Base-by-base conservation (phyloP, 2,113 vertebrate species). In the Ranitomeya imitator region DNA sequence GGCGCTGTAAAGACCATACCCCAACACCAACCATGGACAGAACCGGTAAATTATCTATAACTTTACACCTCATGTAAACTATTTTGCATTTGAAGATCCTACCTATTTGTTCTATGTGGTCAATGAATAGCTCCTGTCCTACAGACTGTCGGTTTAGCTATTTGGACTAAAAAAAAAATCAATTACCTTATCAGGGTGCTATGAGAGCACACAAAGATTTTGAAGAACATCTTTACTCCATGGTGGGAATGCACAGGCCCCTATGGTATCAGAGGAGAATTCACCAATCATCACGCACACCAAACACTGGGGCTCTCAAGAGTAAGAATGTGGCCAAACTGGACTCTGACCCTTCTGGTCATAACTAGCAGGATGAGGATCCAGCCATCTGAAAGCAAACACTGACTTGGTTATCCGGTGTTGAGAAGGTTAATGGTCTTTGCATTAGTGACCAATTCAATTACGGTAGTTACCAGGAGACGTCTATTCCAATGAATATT, bases 381-480 rank as follows among this genome's bases (percentile, higher is more conserved):
- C 51, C 76, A 55, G 52, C 12, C 19, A 79, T 55, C 52, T 13
- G 15, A 55, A 79, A 57, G 57, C 76, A 78, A 78, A 78, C 76
- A 52, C 51, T n/a, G 52, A 57, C 77, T 57, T 23, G 51, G 51
- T 23, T n/a, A 21, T 79, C 77, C n/a, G 52, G 51, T 79, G 77
- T 16, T 59, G 45, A 83, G 61, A 67, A 65, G 45, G 63, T 83
- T 69, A 54, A 67, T 83, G 78, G 54, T 67, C 26, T 67, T 83
- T 51, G 60, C 26, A 51, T 85, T 73, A 85, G 67, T 37, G 67
- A 37, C 55, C 71, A 77, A 60, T 86, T 79, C 57, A 79, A 37
- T 78, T 51, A 45, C 37, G 37, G 37, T 45, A 86, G 85, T 86
- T 79, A 63, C 57, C 74, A 79, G 74, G 85, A 65, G 45, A 86